Conservation (phyloP, 2,113 vertebrate genomes). For the Pica pica region DNA sequence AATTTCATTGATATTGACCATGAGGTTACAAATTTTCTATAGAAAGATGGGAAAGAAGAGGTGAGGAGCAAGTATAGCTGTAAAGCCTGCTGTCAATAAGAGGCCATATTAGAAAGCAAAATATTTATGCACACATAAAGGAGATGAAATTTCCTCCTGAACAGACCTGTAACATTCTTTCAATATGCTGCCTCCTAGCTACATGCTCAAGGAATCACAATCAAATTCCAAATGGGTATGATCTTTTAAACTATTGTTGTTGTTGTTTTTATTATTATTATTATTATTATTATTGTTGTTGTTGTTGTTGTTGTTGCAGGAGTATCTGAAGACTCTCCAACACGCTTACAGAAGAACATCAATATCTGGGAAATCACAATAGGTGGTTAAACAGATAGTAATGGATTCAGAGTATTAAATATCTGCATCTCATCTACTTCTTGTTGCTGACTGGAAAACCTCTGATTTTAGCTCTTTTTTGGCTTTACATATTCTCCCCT, state of each 20-base stretch:
- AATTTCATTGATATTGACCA: not conserved
- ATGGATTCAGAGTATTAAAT: not conserved
- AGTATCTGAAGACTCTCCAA: not conserved
- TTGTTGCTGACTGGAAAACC: not conserved
- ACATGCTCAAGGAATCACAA: not conserved
- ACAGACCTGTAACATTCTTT: not conserved
- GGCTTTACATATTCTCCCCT: not conserved
- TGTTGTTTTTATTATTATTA: not conserved
- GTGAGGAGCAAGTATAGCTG: not conserved
- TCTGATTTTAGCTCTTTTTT: not conserved
- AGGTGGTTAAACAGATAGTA: not conserved
- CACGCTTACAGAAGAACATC: not conserved
- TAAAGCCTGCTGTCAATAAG: not conserved
- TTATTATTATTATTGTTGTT: not conserved
- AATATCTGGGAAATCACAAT: not conserved
- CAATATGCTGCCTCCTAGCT: not conserved
- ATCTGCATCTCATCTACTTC: not conserved
- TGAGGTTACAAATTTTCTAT: not conserved
- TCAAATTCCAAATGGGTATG: not conserved
- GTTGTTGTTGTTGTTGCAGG: not conserved
- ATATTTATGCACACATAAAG: not conserved
- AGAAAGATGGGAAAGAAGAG: not conserved
- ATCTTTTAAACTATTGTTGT: not conserved
- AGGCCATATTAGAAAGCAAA: not conserved
- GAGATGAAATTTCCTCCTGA: not conserved